Evolutionary conservation across 2,113 vertebrate species (phyloP).

Genomic region (Cichladusa arquata): DNA sequence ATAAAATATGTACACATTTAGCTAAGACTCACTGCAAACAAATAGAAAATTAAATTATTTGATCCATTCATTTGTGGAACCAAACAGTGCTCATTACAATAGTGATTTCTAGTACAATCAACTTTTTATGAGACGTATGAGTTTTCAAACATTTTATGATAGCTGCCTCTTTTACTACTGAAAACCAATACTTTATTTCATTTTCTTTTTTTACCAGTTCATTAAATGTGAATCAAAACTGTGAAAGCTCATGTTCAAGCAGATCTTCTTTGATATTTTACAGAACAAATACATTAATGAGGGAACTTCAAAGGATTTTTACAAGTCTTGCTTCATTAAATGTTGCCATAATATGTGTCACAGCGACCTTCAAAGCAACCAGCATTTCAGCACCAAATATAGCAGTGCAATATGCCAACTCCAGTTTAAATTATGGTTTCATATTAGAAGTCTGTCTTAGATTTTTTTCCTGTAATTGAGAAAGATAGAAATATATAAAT

Average conservation of each 20-base stretch:
- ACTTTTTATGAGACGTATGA: background rate
- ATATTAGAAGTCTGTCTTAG: background rate
- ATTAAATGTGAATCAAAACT: background rate
- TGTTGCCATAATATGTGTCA: background rate
- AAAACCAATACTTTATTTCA: background rate
- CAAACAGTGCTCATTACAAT: background rate
- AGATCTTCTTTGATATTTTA: conserved; percentile 5
- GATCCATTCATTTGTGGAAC: background rate
- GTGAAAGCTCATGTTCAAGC: background rate
- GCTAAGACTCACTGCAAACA: background rate
- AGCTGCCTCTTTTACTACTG: background rate
- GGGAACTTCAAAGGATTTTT: conserved; percentile 22
- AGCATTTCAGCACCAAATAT: background rate
- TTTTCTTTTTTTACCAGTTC: background rate
- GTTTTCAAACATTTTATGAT: background rate
- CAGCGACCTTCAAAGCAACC: background rate
- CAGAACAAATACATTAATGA: conserved; percentile 21
- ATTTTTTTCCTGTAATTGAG: background rate
- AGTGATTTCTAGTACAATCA: background rate
- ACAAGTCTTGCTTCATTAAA: conserved; percentile 36
- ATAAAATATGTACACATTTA: background rate
- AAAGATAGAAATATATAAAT: background rate
- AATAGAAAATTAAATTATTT: background rate
- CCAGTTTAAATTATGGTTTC: background rate
- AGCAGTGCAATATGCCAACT: background rate